A percentile compares a stretch with the other conserved stretches of the same genome.
Evolutionary conservation across 1,140 invertebrate species (phyloP).

Genomic region (Stegodyphus mimosarum): DNA sequence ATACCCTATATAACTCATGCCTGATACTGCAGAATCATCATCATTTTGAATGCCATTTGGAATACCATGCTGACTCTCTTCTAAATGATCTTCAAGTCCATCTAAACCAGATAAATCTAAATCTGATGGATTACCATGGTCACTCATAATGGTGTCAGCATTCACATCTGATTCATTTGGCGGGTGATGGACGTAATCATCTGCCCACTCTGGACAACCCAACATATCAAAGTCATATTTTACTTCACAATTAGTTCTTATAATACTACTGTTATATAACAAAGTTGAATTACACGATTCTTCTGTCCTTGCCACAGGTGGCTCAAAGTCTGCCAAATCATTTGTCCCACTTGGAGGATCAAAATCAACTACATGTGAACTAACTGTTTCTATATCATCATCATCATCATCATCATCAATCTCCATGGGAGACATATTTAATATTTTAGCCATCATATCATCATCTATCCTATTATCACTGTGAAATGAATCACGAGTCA

Average conservation of each 20-base stretch:
- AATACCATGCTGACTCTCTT: conserved; percentile 31
- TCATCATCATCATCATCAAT: conserved; percentile 63
- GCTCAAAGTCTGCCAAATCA: conserved; percentile 58
- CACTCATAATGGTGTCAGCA: conserved; percentile 54
- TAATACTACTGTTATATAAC: conserved; percentile 22
- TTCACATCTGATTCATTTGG: conserved; percentile 56
- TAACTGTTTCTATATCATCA: conserved; percentile 14
- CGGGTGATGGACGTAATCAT: conserved; percentile 22
- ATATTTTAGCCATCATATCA: conserved; percentile 66
- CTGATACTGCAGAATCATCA: conserved; percentile 62
- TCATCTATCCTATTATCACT: conserved; percentile 27
- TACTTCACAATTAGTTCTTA: conserved; percentile 26
- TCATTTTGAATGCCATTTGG: conserved; percentile 52
- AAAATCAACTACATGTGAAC: conserved; percentile 60
- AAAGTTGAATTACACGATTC: conserved; percentile 38
- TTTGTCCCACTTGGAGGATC: conserved; percentile 31
- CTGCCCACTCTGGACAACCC: conserved; percentile 19
- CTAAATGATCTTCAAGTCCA: conserved; percentile 46
- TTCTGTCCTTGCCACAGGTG: conserved; percentile 55
- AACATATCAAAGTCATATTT: conserved; percentile 43
- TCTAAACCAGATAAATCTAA: conserved; percentile 61
- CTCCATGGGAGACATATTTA: conserved; percentile 70
- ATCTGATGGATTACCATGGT: conserved; percentile 33
- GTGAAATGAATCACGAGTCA: conserved; percentile 19
- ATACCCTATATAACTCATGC: conserved; percentile 56